Base-by-base conservation (phyloP, 2,888 invertebrate genomes). In the Bombylius major region DNA sequence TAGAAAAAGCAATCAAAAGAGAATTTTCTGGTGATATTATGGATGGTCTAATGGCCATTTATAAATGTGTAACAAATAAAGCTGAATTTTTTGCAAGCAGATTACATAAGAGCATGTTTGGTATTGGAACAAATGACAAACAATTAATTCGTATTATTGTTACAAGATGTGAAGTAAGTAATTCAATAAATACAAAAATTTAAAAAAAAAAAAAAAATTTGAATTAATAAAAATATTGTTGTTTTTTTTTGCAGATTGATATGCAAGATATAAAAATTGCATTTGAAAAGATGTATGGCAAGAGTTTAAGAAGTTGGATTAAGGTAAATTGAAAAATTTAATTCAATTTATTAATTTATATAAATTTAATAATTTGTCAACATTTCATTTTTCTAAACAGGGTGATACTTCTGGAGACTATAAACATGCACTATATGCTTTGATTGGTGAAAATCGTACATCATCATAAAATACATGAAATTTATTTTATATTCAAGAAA, bases 21-120 rank as follows among this genome's bases (percentile, higher is more conserved):
- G 91, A 92, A 74, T 90, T 92, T 76, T 89, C 89, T 5, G 92
- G 91, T 0, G 89, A 91, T 66, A 73, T 73, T 53, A 84, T 88
- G 75, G 83, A 86, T 65, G 91, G 88, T 31, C 77, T 92, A 44
- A 74, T 89, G 62, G 88, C 91, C 58, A 87, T 92, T 55, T 86
- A 88, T 56, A 84, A 85, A 71, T 85, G 86, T 61, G 86, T 89
- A 1, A 84, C 83, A 67, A 87, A 90, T 71, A 83, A 86, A 71
- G 79, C 87, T 1, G 79, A 81, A 44, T 95, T 86, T 78, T 94
- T 92, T 75, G 94, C 94, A 0, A 86, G 89, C 68, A 82, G 87
- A 48, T 77, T 95, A 54, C 84, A 92, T 74, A 85, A 88, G 68
- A 84, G 89, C 54, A 91, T 95, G 90, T 87, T 87, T 69, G 94